Base-by-base conservation (phyloP, 2,888 invertebrate genomes). In the Amiota minor region DNA sequence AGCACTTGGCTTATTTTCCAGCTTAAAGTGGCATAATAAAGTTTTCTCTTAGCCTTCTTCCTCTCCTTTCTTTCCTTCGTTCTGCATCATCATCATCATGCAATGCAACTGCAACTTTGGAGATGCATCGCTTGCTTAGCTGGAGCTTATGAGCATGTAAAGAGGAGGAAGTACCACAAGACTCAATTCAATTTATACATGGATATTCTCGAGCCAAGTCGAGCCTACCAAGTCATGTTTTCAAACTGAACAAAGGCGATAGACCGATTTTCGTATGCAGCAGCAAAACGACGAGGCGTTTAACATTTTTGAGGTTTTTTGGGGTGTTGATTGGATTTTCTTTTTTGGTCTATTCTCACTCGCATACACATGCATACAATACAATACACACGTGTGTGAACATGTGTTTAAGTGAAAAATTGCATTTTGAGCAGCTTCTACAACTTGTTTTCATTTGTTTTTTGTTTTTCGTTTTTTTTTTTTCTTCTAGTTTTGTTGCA, bases 261-360 rank as follows among this genome's bases (percentile, higher is more conserved):
- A 16, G 53, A n/a, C 46, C 50, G 50, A 9, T 68, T 47, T 46
- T 46, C 20, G 10, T 10, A 8, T 20, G 18, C 46, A 20, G 47
- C 75, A 82, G 35, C 35, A 35, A 8, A 35, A 35, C 35, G 6
- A 35, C 35, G 35, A 35, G 83, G 80, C 86, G 81, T 79, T 81
- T 83, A 84, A 83, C 77, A 86, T 86, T 84, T 84, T 86, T 84
- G 85, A 83, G 83, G 84, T 86, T 86, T 16, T 45, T 45, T 68
- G 72, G 67, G 67, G 74, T 74, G 74, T 74, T 86, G 83, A 84
- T 84, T 84, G 81, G 86, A 86, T 83, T 83, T 84, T 80, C 35
- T 53, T 59, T 53, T 35, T 35, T 35, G 35, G 35, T 35, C 35
- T 35, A 35, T 35, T 6, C 35, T 6, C 35, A 35, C 35, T 6